These are phyloP conservation scores for Cricetomys ansorgei DNA, from an alignment of 2,113 vertebrate species.

Conservation along the genomic window DNA sequence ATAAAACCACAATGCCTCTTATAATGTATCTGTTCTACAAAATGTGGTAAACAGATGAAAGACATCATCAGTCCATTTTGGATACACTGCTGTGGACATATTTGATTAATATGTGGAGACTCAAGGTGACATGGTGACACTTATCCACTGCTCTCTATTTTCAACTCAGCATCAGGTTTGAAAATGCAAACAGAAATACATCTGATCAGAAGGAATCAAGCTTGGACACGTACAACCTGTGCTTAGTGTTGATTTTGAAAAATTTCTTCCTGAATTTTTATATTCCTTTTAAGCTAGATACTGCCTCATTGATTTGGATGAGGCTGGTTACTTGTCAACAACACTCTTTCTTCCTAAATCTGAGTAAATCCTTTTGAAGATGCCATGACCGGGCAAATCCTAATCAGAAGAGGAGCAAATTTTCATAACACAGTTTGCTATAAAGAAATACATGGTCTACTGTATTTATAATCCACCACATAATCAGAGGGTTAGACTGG, in stretches of 20 bases:
- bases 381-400: constrained; percentile 27
- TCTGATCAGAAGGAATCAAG: constrained; percentile 50
- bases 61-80: neutral
- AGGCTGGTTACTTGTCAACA: constrained; percentile 66
- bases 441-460: neutral
- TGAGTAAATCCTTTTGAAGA: constrained; percentile 63
- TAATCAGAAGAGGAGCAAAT: constrained; percentile 46
- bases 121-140: neutral
- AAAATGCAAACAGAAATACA: constrained; percentile 27
- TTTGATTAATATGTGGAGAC: neutral
- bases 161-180: constrained; percentile 14
- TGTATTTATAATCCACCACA: neutral
- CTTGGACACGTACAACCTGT: neutral
- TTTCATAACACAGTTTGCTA: constrained; percentile 11
- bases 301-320: constrained; percentile 57
- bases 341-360: constrained; percentile 48
- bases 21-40: neutral
- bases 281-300: constrained; percentile 54
- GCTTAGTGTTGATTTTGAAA: neutral
- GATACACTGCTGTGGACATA: neutral
- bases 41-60: constrained; percentile 4
- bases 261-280: constrained; percentile 56
- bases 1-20: neutral
- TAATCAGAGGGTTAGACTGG: neutral
- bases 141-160: neutral